A percentile compares a stretch with the other conserved stretches of the same genome.
Conservation (phyloP, 2,113 vertebrate species). For the Psammodynastes pulverulentus region DNA sequence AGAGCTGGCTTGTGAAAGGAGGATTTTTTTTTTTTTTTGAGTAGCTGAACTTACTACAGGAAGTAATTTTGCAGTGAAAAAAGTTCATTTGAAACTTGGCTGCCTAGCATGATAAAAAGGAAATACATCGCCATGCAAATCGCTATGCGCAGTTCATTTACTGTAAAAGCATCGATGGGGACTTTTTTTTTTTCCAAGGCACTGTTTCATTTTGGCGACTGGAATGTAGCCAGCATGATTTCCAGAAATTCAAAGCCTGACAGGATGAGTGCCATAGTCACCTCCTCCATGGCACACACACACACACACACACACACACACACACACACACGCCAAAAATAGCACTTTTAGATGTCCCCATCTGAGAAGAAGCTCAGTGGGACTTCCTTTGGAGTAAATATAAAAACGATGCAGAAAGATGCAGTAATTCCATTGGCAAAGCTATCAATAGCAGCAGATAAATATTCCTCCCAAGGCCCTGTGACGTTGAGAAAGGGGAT, state of each 20-base stretch:
- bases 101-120: conserved; percentile 53
- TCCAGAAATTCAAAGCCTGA: conserved; percentile 9
- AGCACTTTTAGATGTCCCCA: not conserved
- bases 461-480: not conserved
- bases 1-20: conserved; percentile 42
- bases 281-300: not conserved
- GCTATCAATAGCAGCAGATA: conserved; percentile 7
- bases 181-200: conserved; percentile 1
- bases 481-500: not conserved
- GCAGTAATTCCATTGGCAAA: not conserved
- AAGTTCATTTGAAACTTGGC: conserved; percentile 50
- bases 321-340: not conserved
- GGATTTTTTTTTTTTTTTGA: conserved; percentile 50
- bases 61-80: conserved; percentile 69
- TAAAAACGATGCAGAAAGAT: not conserved
- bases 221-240: conserved; percentile 8
- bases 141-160: conserved; percentile 3
- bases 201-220: conserved; percentile 13
- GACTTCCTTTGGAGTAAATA: not conserved
- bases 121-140: conserved; percentile 53
- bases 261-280: not conserved
- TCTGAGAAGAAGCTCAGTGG: not conserved
- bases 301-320: too few species aligned
- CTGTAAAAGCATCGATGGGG: conserved; percentile 24
- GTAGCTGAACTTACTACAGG: conserved; percentile 58